Evolutionary conservation across 2,113 vertebrate genomes (phyloP).

Genomic region (Hepsetus odoe): DNA sequence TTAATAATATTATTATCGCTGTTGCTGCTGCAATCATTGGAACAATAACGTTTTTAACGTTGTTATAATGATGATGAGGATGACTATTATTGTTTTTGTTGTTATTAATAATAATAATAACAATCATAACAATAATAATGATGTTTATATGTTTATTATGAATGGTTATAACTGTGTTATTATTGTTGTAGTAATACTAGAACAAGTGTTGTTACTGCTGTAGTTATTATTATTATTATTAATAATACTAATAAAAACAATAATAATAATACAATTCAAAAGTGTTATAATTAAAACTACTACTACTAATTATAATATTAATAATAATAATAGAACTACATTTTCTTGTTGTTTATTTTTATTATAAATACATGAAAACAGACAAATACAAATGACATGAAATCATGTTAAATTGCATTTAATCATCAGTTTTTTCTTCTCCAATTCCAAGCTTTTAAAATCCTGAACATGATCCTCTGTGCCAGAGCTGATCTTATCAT

Average conservation of each 20-base stretch:
- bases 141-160: constrained; percentile 9
- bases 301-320: neutral
- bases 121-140: neutral
- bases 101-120: neutral
- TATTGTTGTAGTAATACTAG: constrained; percentile 5
- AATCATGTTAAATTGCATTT: no score
- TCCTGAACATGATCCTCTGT: neutral
- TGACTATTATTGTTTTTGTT: neutral
- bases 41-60: neutral
- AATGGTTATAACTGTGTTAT: neutral
- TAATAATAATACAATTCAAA: no score
- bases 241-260: neutral
- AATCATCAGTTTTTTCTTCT: neutral
- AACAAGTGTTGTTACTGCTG: neutral
- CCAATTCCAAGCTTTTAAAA: neutral
- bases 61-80: no score
- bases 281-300: no score
- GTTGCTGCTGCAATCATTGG: no score
- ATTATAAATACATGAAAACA: neutral
- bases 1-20: no score
- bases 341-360: neutral
- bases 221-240: constrained; percentile 15
- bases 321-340: no score
- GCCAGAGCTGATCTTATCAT: neutral
- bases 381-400: no score